These are phyloP conservation scores for Yoshiicerus persimilis DNA, from an alignment of 1,140 invertebrate genomes.

Conservation along the genomic window DNA sequence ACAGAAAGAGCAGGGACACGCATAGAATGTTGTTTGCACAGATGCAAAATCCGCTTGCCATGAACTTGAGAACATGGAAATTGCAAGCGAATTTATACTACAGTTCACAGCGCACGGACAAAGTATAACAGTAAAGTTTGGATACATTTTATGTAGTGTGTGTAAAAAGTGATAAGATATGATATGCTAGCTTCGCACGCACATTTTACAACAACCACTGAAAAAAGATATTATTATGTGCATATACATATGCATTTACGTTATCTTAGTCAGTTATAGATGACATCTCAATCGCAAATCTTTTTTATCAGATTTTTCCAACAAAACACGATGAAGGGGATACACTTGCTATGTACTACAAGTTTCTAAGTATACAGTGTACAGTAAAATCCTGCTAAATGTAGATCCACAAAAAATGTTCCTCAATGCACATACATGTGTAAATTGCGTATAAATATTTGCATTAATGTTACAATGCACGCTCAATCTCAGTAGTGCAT, in stretches of 20 bases:
- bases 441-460: not conserved
- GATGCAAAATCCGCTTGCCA: not conserved
- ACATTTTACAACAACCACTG: not conserved
- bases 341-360: too few species aligned
- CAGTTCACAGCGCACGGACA: not conserved
- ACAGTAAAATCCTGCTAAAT: too few species aligned
- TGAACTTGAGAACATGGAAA: conserved; percentile 9
- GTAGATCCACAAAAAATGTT: too few species aligned
- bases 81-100: not conserved
- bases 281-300: conserved; percentile 12
- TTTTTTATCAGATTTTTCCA: not conserved
- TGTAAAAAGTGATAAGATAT: not conserved
- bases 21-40: not conserved
- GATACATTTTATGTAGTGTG: not conserved
- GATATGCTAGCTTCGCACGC: not conserved
- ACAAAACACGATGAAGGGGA: not conserved
- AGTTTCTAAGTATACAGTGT: too few species aligned
- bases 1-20: not conserved
- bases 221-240: not conserved
- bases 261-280: not conserved
- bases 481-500: not conserved
- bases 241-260: not conserved
- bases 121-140: conserved; percentile 4
- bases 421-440: too few species aligned
- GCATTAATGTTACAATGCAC: not conserved